These are phyloP conservation scores for Meandrusa payeni DNA, from an alignment of 2,888 invertebrate genomes.

Conservation along the genomic window DNA sequence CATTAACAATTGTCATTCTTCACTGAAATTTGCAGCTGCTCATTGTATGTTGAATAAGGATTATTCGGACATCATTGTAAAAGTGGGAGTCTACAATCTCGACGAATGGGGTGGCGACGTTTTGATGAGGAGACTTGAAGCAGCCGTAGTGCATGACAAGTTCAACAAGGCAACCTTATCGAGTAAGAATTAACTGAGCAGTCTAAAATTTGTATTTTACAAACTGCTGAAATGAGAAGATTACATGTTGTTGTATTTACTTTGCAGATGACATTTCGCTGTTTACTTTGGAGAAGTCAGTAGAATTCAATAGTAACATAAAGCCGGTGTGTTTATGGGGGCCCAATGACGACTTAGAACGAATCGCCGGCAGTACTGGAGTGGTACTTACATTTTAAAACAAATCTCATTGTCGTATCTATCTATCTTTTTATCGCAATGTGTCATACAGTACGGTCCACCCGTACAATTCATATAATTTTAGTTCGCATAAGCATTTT, in stretches of 20 bases:
- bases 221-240: no score
- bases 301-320: conserved; percentile 72
- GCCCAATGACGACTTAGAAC: conserved; percentile 50
- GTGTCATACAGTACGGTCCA: no score
- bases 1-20: no score
- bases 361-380: conserved; percentile 61
- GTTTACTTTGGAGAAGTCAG: conserved; percentile 66
- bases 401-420: no score
- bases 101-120: conserved; percentile 72
- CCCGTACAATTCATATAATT: no score
- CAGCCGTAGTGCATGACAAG: conserved; percentile 54
- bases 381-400: conserved; percentile 57
- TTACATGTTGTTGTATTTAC: conserved; percentile 16
- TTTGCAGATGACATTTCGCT: conserved; percentile 79
- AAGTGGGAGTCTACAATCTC: conserved; percentile 69
- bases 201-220: no score
- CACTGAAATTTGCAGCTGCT: conserved; percentile 67
- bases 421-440: no score
- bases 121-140: conserved; percentile 59
- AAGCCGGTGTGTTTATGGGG: conserved; percentile 82
- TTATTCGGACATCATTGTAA: conserved; percentile 56
- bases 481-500: no score
- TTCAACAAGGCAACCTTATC: conserved; percentile 54
- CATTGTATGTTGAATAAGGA: conserved; percentile 69
- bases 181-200: conserved; percentile 43